phyloP scores from a whole-genome alignment of 2,113 vertebrate genomes.

The Pipa parva region DNA sequence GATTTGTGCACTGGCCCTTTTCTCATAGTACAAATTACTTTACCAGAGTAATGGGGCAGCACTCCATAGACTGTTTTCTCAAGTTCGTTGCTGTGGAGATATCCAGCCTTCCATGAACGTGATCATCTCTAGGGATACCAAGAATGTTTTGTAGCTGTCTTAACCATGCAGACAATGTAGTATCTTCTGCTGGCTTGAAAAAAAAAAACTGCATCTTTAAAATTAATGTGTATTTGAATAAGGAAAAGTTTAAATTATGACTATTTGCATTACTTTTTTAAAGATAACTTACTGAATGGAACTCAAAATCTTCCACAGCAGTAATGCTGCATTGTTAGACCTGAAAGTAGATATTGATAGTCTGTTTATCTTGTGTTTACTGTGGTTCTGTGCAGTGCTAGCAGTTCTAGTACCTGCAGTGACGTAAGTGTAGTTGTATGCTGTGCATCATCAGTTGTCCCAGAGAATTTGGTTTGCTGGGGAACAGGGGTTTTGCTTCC shows the following conservation, averaged over 20 bases:
- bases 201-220: neutral
- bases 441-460: no score
- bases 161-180: slow-evolving; percentile 45
- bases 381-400: no score
- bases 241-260: neutral
- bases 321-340: no score
- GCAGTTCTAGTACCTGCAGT: no score
- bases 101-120: slow-evolving; percentile 58
- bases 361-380: no score
- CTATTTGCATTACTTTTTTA: no score
- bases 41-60: slow-evolving; percentile 59
- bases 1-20: slow-evolving; percentile 60
- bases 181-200: slow-evolving; percentile 47
- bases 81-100: slow-evolving; percentile 72
- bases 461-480: no score
- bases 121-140: slow-evolving; percentile 57
- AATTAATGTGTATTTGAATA: neutral
- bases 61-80: slow-evolving; percentile 68
- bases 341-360: no score
- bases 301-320: neutral
- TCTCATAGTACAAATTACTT: slow-evolving; percentile 65
- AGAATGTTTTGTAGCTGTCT: slow-evolving; percentile 54
- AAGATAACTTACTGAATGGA: neutral
- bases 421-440: no score
- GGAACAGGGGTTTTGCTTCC: no score